Base-by-base conservation (phyloP, 2,888 invertebrate species). In the Malthinus flaveolus region DNA sequence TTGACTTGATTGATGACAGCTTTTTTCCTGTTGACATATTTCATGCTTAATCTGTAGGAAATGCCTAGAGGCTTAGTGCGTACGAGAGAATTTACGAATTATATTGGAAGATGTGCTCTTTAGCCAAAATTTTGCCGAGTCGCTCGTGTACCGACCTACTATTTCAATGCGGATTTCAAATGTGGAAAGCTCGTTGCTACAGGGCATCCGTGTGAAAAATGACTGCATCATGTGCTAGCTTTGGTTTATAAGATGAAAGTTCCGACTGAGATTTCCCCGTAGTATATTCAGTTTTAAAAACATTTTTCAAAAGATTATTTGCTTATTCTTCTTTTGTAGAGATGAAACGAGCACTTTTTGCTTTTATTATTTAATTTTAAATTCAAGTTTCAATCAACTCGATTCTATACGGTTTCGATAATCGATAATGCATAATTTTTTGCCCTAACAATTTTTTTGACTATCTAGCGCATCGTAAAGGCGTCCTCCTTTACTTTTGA, bases 261-360 rank as follows among this genome's bases (percentile, higher is more conserved):
- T 56, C 51, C 33, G 56, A 56, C 56, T 51, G 50, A 56, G 56
- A 56, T 56, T 56, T 56, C 56, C 56, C 56, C 51, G 34, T 34
- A 51, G 56, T 35, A 56, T 56, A 56, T 56, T 56, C 51, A 56
- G 45, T 51, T 56, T 56, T 56, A 51, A 56, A 46, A 50, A 46
- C 51, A 49, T 51, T 51, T 56, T 50, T 50, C 46, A 45, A 32
- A 46, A 47, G 36, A 47, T 51, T 56, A 50, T 56, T 56, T 56
- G 56, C 47, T 47, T 56, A 47, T 32, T 35, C n/a, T n/a, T n/a
- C n/a, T 32, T 49, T 11, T 46, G 32, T 12, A 44, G n/a, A 45
- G 11, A 49, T 39, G 32, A 48, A 32, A 13, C n/a, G 39, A 23
- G 48, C 48, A 47, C 49, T 11, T 35, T n/a, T 15, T 33, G 13